Base-by-base conservation (phyloP, 2,113 vertebrate genomes). In the Strix uralensis region DNA sequence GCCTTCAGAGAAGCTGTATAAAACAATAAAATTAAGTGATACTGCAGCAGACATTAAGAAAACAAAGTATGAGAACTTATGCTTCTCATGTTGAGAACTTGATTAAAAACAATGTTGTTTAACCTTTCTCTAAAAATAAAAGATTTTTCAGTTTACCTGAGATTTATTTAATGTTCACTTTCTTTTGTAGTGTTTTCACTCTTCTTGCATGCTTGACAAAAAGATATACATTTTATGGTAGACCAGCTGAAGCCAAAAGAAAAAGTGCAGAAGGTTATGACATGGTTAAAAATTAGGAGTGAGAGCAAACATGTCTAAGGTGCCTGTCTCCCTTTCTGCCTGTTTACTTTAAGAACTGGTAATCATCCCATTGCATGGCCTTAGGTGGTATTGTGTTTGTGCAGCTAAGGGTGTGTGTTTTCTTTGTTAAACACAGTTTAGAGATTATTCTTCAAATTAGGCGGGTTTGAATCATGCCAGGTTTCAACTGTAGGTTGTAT, bases 331-430 rank as follows among this genome's bases (percentile, higher is more conserved):
- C 59, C 59, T 65, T 85, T 74, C 70, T 65, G 11, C 67, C 55
- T 89, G 44, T 94, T 96, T 96, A 55, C 94, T 87, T 85, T 93
- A 58, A 67, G 81, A 82, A 77, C 65, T 82, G 67, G 54, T 95
- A 85, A 67, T 89, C 73, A 70, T 95, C 82, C 52, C 30, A 22
- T 29, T 61, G 54, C 59, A 42, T 86, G 77, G 57, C 94, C 65
- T 79, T 47, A 91, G 94, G 84, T 38, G 77, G 83, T 81, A 66
- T 1, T 88, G 29, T 95, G 91, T 96, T 96, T 96, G 88, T 77
- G 47, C 57, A 92, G 81, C 62, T 91, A 69, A 72, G 92, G 83
- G 92, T 13, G 86, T 94, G 85, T 83, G 23, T 86, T 86, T 75
- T 84, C 73, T 92, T 89, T 81, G 73, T 92, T 83, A 87, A 94